A percentile compares a stretch with the other conserved stretches of the same genome.
These are phyloP conservation scores for Pipra filicauda DNA, from an alignment of 2,113 vertebrate species.

Conservation along the genomic window DNA sequence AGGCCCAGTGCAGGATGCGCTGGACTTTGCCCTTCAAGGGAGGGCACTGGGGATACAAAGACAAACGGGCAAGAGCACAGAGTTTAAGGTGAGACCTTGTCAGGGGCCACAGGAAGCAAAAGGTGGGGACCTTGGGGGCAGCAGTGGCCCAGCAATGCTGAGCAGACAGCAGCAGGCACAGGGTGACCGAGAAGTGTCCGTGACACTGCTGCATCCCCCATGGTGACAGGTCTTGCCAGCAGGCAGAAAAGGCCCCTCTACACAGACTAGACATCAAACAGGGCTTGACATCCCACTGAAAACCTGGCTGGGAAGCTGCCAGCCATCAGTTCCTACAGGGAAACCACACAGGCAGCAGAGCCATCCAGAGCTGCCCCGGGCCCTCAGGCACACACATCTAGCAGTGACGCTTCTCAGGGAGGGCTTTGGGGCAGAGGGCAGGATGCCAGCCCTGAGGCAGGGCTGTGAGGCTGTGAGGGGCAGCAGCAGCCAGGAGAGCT, in stretches of 20 bases:
- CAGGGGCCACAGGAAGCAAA: rapidly evolving
- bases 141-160: neutral
- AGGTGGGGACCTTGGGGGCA: neutral
- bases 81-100: neutral
- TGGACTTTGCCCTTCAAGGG: constrained; percentile 98
- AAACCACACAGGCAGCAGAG: neutral
- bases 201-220: neutral
- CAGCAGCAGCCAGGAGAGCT: neutral
- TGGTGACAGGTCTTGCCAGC: rapidly evolving
- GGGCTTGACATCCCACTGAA: neutral
- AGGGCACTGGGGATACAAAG: constrained; percentile 81
- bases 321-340: neutral
- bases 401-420: rapidly evolving
- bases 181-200: rapidly evolving
- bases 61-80: neutral
- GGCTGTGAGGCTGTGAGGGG: neutral
- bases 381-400: neutral
- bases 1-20: constrained; percentile 94
- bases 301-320: neutral
- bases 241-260: neutral
- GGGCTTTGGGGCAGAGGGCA: neutral
- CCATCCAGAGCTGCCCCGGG: neutral
- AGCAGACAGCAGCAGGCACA: rapidly evolving
- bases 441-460: rapidly evolving
- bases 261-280: neutral